Evolutionary conservation across 2,797 vertebrate genomes (phyloP).

Genomic region (Crax fasciolata): DNA sequence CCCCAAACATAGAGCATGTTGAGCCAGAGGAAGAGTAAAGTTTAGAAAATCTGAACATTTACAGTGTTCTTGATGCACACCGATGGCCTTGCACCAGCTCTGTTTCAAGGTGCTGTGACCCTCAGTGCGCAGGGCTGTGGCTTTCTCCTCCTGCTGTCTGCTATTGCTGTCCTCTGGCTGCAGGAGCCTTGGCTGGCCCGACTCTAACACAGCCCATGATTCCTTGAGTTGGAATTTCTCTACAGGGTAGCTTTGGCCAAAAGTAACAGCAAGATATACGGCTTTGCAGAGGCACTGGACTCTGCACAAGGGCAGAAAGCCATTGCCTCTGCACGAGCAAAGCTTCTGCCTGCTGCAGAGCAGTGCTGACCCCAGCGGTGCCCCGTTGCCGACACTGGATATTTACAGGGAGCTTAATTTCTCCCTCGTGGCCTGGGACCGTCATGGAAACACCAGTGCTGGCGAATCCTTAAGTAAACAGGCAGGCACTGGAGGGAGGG

Average conservation of each 20-base stretch:
- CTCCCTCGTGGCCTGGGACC: background rate
- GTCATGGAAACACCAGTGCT: background rate
- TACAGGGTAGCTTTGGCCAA: background rate
- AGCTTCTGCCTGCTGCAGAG: background rate
- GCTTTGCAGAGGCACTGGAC: background rate
- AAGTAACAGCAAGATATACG: background rate
- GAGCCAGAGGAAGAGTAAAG: background rate
- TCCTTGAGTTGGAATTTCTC: background rate
- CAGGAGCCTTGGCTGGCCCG: background rate
- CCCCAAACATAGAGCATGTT: background rate
- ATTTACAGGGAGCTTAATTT: background rate
- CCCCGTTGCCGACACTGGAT: background rate
- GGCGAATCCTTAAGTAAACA: conserved; percentile 20
- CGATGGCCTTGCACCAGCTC: background rate
- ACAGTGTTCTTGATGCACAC: background rate
- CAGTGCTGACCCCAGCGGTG: background rate
- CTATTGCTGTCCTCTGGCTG: accelerated
- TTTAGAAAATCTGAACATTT: background rate
- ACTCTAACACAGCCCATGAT: background rate
- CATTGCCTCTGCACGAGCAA: background rate
- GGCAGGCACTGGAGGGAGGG: background rate
- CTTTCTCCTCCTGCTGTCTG: background rate
- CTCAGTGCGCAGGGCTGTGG: background rate
- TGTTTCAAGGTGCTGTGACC: background rate
- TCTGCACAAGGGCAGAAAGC: background rate